Base-by-base conservation (phyloP, 2,797 vertebrate genomes). In the Lagorchestes hirsutus region DNA sequence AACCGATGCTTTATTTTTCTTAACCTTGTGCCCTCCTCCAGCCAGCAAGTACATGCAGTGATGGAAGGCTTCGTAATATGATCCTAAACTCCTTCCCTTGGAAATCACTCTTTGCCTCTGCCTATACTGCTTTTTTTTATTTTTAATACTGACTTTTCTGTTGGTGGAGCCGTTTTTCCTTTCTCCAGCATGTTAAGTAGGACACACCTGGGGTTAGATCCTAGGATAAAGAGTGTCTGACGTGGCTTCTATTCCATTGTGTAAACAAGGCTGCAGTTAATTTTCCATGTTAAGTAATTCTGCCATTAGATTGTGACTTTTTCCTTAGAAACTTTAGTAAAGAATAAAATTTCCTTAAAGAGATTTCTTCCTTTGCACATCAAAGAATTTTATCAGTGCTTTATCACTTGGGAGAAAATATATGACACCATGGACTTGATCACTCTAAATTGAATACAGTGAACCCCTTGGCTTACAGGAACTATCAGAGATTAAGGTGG, bases 281-380 rank as follows among this genome's bases (percentile, higher is more conserved):
- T 55, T 91, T 55, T 91, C 52, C 90, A 55, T 55, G 52, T 91
- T 54, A 91, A 55, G 90, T 91, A 91, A 91, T 91, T 91, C 22
- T 91, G 52, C 29, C 28, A n/a, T 31, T 8, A n/a, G 90, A 55
- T 55, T 91, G 90, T 91, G 18, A 31, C 90, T 8, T 91, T 91
- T 91, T 91, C 31, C 90, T 55, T 55, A 54, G 50, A 55, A 91
- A 91, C 52, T 31, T 55, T 91, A 54, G 34, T n/a, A 55, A 91
- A 91, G 50, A 91, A 55, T 55, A 90, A 52, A 54, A 54, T 90
- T 54, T 90, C 46, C 50, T 54, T 90, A 28, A 90, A 54, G 18
- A 54, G 6, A 91, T 54, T 91, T 55, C 31, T 54, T 91, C 90
- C 9, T 55, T 90, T 54, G 29, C 28, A 34, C 28, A 52, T 14